These are phyloP conservation scores for Chalcis sispes DNA, from an alignment of 2,888 invertebrate genomes.

Conservation along the genomic window DNA sequence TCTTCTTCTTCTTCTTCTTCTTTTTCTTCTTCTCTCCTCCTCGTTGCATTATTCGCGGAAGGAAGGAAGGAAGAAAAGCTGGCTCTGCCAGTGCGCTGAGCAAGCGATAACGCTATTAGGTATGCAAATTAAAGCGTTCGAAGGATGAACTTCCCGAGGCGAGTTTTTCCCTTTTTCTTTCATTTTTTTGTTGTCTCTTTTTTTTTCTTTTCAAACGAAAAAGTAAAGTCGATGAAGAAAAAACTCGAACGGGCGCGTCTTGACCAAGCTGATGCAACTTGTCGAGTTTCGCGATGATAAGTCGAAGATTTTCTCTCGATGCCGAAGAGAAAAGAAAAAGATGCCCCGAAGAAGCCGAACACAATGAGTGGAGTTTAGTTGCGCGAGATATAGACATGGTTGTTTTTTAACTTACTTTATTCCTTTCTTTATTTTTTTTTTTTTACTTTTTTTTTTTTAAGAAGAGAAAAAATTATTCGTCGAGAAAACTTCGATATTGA, in stretches of 20 bases:
- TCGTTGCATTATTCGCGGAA: slow-evolving; percentile 17
- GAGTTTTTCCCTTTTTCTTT: slow-evolving; percentile 24
- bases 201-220: neutral
- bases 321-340: neutral
- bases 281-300: slow-evolving; percentile 41
- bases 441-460: slow-evolving; percentile 10
- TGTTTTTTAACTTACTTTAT: too few species aligned
- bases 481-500: slow-evolving; percentile 15
- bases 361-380: slow-evolving; percentile 11
- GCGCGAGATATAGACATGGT: slow-evolving; percentile 13
- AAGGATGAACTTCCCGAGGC: slow-evolving; percentile 49
- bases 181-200: neutral
- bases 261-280: too few species aligned
- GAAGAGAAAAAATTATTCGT: neutral
- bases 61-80: slow-evolving; percentile 25
- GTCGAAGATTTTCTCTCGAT: slow-evolving; percentile 24
- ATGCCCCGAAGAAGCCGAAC: neutral
- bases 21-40: neutral
- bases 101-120: slow-evolving; percentile 64
- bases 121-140: slow-evolving; percentile 66
- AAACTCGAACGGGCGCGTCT: too few species aligned
- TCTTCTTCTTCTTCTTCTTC: neutral
- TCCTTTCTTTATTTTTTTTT: too few species aligned
- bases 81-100: slow-evolving; percentile 33
- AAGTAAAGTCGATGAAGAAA: neutral